Percentiles rank a stretch among this genome's conserved stretches.
These are phyloP conservation scores for Tyria jacobaeae DNA, from an alignment of 2,888 invertebrate genomes.

Conservation along the genomic window DNA sequence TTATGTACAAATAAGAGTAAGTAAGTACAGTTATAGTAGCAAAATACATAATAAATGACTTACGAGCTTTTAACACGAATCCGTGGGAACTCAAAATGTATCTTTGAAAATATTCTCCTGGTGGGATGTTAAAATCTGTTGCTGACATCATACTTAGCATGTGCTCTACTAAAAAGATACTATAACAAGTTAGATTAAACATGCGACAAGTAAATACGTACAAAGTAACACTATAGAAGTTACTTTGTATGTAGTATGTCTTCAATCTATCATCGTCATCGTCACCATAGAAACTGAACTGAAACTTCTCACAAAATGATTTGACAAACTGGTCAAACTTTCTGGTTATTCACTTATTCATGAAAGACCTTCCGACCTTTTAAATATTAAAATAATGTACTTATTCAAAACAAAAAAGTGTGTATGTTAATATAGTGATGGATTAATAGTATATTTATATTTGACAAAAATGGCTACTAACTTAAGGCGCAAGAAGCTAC, in stretches of 20 bases:
- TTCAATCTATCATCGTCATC: too few species aligned
- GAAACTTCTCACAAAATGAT: too few species aligned
- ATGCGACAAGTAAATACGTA: background rate
- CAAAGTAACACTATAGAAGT: background rate
- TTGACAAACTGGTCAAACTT: too few species aligned
- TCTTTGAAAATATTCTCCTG: conserved; percentile 63
- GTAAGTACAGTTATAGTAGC: too few species aligned
- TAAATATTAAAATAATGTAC: too few species aligned
- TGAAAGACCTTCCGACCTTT: too few species aligned
- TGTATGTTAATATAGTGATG: background rate
- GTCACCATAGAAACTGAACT: too few species aligned
- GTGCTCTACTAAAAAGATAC: conserved; percentile 86
- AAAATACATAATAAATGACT: conserved; percentile 40
- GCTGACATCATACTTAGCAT: conserved; percentile 86
- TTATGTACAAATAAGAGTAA: too few species aligned
- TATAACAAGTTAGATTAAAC: background rate
- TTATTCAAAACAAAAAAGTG: too few species aligned
- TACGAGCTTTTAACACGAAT: conserved; percentile 75
- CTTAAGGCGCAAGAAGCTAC: conserved; percentile 61
- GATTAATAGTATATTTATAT: background rate
- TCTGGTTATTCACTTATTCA: too few species aligned
- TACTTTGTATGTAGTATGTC: too few species aligned
- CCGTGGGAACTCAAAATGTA: conserved; percentile 75
- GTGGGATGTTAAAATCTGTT: conserved; percentile 68
- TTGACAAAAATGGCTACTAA: conserved; percentile 38